phyloP scores from a whole-genome alignment of 2,797 vertebrate species.

The Poecilia velifera region DNA sequence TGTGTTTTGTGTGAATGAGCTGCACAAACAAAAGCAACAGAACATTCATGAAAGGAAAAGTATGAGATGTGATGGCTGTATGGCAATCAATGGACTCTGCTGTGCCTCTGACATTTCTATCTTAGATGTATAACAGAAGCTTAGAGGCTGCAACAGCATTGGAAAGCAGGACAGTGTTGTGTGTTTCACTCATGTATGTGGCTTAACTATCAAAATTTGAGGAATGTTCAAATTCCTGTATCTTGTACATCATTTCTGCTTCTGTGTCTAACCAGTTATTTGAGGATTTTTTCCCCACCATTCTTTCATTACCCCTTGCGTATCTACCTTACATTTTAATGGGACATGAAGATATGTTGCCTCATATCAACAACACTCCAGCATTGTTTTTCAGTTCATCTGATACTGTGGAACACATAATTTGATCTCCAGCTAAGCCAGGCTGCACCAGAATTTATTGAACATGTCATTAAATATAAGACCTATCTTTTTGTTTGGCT shows the following conservation, averaged over 20 bases:
- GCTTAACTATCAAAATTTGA: constrained; percentile 33
- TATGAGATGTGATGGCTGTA: constrained; percentile 10
- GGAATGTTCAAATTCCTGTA: constrained; percentile 7
- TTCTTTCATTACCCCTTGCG: background rate
- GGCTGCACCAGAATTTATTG: background rate
- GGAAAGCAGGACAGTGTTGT: constrained; percentile 22
- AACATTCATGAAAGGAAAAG: constrained; percentile 18
- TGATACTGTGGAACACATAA: background rate
- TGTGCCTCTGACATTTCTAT: constrained; percentile 57
- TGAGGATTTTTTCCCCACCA: constrained; percentile 26
- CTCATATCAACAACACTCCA: background rate
- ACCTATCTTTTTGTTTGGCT: background rate
- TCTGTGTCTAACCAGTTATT: constrained; percentile 34
- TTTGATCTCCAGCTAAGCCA: background rate
- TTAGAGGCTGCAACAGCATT: constrained; percentile 17
- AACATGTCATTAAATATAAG: background rate
- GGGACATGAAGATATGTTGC: background rate
- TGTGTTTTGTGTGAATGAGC: constrained; percentile 33
- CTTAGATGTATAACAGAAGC: constrained; percentile 40
- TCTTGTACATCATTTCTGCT: constrained; percentile 36
- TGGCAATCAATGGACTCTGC: constrained; percentile 60
- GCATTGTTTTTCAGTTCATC: background rate
- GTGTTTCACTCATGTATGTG: constrained; percentile 25
- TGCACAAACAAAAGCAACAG: constrained; percentile 29
- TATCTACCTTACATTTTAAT: background rate